phyloP scores from a whole-genome alignment of 2,113 vertebrate species.

The Scopus umbretta region DNA sequence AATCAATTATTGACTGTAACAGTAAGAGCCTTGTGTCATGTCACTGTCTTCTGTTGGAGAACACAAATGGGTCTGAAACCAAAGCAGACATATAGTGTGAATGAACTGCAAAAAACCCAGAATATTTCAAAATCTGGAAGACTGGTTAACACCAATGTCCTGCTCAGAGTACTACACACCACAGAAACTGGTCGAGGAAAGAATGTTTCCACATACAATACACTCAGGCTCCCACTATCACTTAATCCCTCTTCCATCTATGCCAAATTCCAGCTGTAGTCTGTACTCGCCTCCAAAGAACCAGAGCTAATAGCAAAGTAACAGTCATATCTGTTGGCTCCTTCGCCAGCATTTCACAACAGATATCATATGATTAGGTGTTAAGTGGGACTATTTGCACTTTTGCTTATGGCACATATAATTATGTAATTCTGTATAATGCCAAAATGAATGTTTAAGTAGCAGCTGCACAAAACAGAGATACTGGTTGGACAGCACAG shows the following conservation, averaged over 20 bases:
- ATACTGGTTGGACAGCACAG: background rate
- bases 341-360: constrained; percentile 36
- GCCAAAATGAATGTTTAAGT: constrained; percentile 30
- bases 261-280: constrained; percentile 47
- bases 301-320: background rate
- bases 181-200: background rate
- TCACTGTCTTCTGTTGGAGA: background rate
- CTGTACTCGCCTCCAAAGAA: background rate
- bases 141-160: background rate
- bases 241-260: constrained; percentile 36
- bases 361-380: constrained; percentile 55
- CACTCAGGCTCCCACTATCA: background rate
- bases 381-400: constrained; percentile 62
- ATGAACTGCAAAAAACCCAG: background rate
- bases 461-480: constrained; percentile 43
- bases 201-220: background rate
- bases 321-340: constrained; percentile 25
- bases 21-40: background rate
- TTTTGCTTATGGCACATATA: constrained; percentile 54
- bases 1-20: background rate
- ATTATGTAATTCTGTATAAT: constrained; percentile 49
- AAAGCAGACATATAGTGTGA: background rate
- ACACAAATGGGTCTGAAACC: background rate
- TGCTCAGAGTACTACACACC: background rate
- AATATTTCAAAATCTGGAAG: background rate